phyloP scores from a whole-genome alignment of 2,113 vertebrate genomes.

The Arothron firmamentum region DNA sequence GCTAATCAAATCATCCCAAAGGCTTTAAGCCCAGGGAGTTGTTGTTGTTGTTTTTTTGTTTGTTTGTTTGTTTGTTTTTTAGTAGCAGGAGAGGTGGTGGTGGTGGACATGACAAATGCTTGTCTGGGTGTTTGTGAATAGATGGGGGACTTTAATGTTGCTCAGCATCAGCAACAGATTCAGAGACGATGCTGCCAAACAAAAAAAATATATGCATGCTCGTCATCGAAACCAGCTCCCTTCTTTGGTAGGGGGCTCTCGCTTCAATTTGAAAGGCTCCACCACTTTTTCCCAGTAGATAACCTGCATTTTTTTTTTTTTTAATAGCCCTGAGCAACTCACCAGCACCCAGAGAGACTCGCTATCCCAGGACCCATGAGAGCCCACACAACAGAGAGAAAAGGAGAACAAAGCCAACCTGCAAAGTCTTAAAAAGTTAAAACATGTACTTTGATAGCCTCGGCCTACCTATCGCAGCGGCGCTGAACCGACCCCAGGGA shows the following conservation, averaged over 20 bases:
- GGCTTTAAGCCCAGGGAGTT: constrained; percentile 59
- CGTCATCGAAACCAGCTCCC: constrained; percentile 39
- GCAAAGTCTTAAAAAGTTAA: constrained; percentile 74
- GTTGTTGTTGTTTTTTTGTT: constrained; percentile 8
- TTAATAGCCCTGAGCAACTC: constrained; percentile 72
- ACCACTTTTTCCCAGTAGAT: constrained; percentile 68
- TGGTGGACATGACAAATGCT: constrained; percentile 47
- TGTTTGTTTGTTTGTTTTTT: too few relatives aligned
- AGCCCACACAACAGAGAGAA: constrained; percentile 67
- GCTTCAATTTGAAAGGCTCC: constrained; percentile 72
- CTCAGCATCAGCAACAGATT: constrained; percentile 9
- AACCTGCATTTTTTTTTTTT: constrained; percentile 60
- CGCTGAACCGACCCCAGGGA: constrained; percentile 72
- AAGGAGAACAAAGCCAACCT: constrained; percentile 75
- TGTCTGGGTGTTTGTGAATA: constrained; percentile 50
- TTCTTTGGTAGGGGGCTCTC: constrained; percentile 60
- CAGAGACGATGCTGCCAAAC: background rate
- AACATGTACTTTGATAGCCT: constrained; percentile 76
- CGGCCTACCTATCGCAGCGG: constrained; percentile 71
- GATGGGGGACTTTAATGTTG: constrained; percentile 30
- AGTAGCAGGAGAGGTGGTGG: constrained; percentile 2
- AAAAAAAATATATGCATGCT: constrained; percentile 15
- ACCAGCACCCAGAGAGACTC: constrained; percentile 70
- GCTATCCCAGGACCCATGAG: constrained; percentile 66
- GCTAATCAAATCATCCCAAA: constrained; percentile 85